Evolutionary conservation across 2,888 invertebrate genomes (phyloP), one percentile per base, ranked within the genome.

Genomic region (Drosophila hawaiiensis): DNA sequence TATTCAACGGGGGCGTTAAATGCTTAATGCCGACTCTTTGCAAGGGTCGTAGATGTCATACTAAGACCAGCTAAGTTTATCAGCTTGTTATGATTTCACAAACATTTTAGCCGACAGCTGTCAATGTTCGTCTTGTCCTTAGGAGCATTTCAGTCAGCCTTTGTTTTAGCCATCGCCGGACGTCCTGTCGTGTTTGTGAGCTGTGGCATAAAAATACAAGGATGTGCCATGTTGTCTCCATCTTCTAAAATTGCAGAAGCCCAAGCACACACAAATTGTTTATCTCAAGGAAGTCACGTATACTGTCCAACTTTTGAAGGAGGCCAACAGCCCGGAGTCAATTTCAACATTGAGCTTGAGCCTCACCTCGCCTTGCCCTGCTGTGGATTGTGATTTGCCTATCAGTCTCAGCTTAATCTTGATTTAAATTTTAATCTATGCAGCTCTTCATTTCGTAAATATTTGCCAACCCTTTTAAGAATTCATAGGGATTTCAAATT

Each of bases 281-380:
- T 80, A 70, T 80, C 63, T 64, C 50, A 58, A 62, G 70, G 59
- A 80, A 75, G 67, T 78, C 76, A 76, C 76, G 71, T 80, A 58
- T 58, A 69, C 35, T 59, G 53, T 37, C 37, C 59, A 56, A 66
- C 65, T 73, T 73, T 54, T 54, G 61, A 39, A 52, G 31, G 22
- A 28, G 19, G 39, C 7, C 33, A 43, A 16, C 25, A 37, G 50
- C 43, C 47, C n/a, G 25, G 25, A 35, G 35, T 49, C 41, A 12
- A 63, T 37, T 43, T 49, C 16, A 33, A 37, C 52, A 52, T 47
- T 35, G 25, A 65, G 37, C 19, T 31, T 39, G 22, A 60, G 19
- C 25, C 37, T 37, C 22, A 16, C 22, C 47, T 47, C 22, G 59
- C 54, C 31, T 33, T 47, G 55, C 52, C 43, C 14, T 31, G 22